Evolutionary conservation across 2,113 vertebrate species (phyloP).

Genomic region (Mustela lutreola): DNA sequence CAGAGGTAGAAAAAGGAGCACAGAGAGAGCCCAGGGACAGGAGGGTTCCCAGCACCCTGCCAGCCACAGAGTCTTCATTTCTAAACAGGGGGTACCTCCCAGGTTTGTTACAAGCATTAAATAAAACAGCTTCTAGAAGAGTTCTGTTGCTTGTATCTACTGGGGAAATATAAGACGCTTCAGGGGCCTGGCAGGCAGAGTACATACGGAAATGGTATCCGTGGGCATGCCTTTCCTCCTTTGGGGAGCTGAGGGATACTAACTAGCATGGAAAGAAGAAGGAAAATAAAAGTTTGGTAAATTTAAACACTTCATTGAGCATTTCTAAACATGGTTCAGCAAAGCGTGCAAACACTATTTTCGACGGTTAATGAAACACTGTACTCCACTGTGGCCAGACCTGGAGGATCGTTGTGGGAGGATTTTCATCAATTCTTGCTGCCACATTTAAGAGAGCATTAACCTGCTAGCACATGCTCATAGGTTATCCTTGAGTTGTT

Average conservation of each 20-base stretch:
- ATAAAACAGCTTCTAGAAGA: neutral
- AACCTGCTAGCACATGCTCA: neutral
- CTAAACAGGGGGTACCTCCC: neutral
- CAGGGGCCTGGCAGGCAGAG: neutral
- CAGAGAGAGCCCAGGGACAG: rapidly evolving
- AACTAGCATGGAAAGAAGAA: neutral
- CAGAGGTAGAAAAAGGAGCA: neutral
- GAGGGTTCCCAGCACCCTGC: rapidly evolving
- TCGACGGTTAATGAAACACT: neutral
- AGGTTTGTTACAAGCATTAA: neutral
- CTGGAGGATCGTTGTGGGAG: rapidly evolving
- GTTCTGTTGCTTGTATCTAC: neutral
- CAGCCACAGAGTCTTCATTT: neutral
- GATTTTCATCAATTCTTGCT: neutral
- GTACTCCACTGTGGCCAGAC: neutral
- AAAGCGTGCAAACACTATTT: neutral
- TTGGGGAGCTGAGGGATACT: neutral
- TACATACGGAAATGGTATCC: neutral
- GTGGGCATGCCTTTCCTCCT: neutral
- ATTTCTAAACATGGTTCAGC: neutral
- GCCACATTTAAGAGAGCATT: neutral
- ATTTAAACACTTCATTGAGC: neutral
- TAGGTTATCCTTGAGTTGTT: neutral
- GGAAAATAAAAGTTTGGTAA: neutral
- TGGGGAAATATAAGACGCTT: neutral